Base-by-base conservation (phyloP, 2,797 vertebrate species). In the Cirrhinus mrigala region DNA sequence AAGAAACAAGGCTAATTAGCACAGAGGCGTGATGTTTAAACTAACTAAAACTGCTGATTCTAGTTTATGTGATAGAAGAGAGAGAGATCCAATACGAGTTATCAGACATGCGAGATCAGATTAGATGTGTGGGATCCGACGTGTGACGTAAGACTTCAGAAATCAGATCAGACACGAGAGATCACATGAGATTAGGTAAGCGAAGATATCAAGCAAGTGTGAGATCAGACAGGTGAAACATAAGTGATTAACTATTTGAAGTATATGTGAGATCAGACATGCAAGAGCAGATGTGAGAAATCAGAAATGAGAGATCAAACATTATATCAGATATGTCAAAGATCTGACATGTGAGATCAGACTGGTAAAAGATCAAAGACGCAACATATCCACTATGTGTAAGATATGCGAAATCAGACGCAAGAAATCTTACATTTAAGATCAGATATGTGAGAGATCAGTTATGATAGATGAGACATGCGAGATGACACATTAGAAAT, bases 1-100 rank as follows among this genome's bases (percentile, higher is more conserved):
- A 73, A 86, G 4, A 68, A 29, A 82, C 22, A 76, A 6, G 16
- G 7, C 56, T 74, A 12, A 64, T 74, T 29, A 75, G 56, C 24
- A n/a, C 24, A 79, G 20, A 68, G 8, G 44, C 29, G 3, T 29
- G 40, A 79, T 76, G 15, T 76, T 76, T 76, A 76, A 56, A 6
- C 11, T 8, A 58, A 22, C 44, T 80, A 33, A 80, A 79, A 80
- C 12, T 7, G 18, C 50, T 48, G 22, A 62, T 5, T 78, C 5
- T 3, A 54, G 50, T 54, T 54, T n/a, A 56, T 12, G 58, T 62
- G 12, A 62, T 62, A 22, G 29, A 18, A 77, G 22, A 37, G 44
- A 29, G 12, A 29, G 48, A 29, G 33, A 56, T 14, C 1, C 3
- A 56, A 56, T 56, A 11, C 7, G 20, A 76, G 29, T n/a, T 56